A percentile compares a stretch with the other conserved stretches of the same genome.
phyloP scores from a whole-genome alignment of 2,888 invertebrate genomes.

The Ormia ochracea region DNA sequence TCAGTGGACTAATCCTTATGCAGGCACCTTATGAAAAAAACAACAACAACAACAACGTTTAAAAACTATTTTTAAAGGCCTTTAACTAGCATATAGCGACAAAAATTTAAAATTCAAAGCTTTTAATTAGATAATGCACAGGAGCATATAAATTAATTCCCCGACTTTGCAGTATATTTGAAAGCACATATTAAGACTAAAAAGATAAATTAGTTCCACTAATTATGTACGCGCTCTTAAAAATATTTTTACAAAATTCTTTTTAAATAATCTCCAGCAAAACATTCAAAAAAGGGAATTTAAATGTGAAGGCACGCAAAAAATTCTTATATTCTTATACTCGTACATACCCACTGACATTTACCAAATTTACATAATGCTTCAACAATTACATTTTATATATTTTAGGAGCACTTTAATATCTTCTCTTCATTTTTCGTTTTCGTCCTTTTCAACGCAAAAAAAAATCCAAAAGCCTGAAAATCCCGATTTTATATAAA shows the following conservation, averaged over 20 bases:
- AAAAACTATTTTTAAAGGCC: too few species aligned
- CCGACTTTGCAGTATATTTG: too few species aligned
- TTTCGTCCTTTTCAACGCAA: background rate
- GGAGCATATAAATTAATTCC: too few species aligned
- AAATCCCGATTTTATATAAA: conserved; percentile 38
- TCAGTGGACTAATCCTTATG: too few species aligned
- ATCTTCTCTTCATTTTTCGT: background rate
- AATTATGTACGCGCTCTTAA: conserved; percentile 19
- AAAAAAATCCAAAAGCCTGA: conserved; percentile 19
- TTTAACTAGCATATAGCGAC: too few species aligned
- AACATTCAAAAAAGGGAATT: background rate
- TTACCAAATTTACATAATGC: conserved; percentile 26
- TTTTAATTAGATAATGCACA: too few species aligned
- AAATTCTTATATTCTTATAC: background rate
- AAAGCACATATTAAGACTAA: background rate
- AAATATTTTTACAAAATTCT: background rate
- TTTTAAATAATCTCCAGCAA: background rate
- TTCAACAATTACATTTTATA: background rate
- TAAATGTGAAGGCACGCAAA: background rate
- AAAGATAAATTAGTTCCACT: conserved; percentile 25
- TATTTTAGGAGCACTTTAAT: background rate
- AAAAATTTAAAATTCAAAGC: too few species aligned
- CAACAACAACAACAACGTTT: too few species aligned
- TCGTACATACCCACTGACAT: background rate
- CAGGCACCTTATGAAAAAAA: too few species aligned